Evolutionary conservation across 2,888 invertebrate genomes (phyloP).

Genomic region (Scelioninae gen. 1): DNA sequence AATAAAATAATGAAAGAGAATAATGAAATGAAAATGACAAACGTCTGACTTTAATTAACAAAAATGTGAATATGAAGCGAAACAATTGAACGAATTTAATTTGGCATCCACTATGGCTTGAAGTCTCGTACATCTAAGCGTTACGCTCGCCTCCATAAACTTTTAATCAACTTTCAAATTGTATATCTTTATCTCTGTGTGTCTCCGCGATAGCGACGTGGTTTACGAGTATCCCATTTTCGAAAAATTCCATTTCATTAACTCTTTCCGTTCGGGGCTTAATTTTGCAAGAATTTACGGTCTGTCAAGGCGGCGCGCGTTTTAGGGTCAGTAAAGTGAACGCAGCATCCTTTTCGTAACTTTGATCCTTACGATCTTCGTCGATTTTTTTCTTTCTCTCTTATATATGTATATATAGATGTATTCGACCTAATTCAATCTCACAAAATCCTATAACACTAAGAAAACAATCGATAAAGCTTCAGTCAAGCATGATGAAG

Average conservation of each 20-base stretch:
- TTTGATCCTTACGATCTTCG: conserved; percentile 21
- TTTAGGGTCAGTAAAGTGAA: conserved; percentile 58
- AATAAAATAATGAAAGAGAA: too few species aligned
- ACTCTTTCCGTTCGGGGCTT: conserved; percentile 53
- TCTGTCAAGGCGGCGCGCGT: conserved; percentile 35
- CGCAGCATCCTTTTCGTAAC: conserved; percentile 51
- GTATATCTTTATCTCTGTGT: conserved; percentile 47
- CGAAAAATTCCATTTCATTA: conserved; percentile 66
- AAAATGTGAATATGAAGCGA: too few species aligned
- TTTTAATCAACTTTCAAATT: conserved; percentile 63
- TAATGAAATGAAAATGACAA: too few species aligned
- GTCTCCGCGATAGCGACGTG: conserved; percentile 26
- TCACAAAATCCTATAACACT: conserved; percentile 65
- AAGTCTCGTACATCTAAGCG: conserved; percentile 4
- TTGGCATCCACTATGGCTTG: too few species aligned
- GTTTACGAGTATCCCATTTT: conserved; percentile 59
- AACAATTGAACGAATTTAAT: too few species aligned
- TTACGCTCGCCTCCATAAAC: conserved; percentile 45
- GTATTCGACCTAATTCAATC: conserved; percentile 67
- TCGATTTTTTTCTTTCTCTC: conserved; percentile 41
- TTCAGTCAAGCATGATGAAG: conserved; percentile 67
- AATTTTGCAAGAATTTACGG: conserved; percentile 59
- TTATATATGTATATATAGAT: too few species aligned
- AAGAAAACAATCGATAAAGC: conserved; percentile 70
- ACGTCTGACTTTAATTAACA: too few species aligned